Evolutionary conservation across 35 echinoderm and acorn worm genomes (phyloP).

Genomic region (Apostichopus japonicus): DNA sequence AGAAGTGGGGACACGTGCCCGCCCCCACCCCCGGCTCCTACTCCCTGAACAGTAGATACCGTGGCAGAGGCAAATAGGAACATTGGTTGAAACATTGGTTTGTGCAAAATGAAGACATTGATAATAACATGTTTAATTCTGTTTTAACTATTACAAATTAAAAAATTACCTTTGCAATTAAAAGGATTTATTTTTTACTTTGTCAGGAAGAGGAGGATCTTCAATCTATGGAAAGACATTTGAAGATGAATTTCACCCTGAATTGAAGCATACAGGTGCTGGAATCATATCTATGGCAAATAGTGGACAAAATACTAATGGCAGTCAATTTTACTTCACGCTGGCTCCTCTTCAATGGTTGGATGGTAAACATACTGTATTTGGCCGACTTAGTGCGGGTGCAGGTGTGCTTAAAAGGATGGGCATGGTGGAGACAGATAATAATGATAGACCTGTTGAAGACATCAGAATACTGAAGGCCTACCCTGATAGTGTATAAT

Average conservation of each 20-base stretch:
- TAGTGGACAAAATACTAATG: slow-evolving; percentile 93
- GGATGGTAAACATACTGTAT: slow-evolving; percentile 92
- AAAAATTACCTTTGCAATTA: not conserved
- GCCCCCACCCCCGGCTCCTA: too few relatives aligned
- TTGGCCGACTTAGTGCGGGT: slow-evolving; percentile 77
- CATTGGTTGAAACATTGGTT: too few relatives aligned
- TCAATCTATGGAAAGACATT: slow-evolving; percentile 90
- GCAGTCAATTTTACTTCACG: slow-evolving; percentile 97
- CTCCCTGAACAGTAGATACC: too few relatives aligned
- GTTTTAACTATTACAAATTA: too few relatives aligned
- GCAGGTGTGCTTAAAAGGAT: slow-evolving; percentile 80
- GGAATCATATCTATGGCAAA: slow-evolving; percentile 98
- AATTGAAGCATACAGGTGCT: slow-evolving; percentile 90
- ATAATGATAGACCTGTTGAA: slow-evolving; percentile 78
- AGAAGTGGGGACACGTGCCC: too few relatives aligned
- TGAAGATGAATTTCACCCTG: slow-evolving; percentile 86
- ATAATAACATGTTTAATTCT: too few relatives aligned
- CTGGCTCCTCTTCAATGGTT: slow-evolving; percentile 85
- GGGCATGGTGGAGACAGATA: slow-evolving; percentile 92
- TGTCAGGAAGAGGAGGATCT: slow-evolving; percentile 84
- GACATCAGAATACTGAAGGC: slow-evolving; percentile 82
- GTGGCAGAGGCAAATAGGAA: too few relatives aligned
- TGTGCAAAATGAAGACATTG: too few relatives aligned
- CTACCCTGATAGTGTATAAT: slow-evolving; percentile 57
- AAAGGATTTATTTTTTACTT: not conserved